A percentile compares a stretch with the other conserved stretches of the same genome.
Evolutionary conservation across 2,113 vertebrate genomes (phyloP).

Genomic region (Heterotilapia buettikoferi): DNA sequence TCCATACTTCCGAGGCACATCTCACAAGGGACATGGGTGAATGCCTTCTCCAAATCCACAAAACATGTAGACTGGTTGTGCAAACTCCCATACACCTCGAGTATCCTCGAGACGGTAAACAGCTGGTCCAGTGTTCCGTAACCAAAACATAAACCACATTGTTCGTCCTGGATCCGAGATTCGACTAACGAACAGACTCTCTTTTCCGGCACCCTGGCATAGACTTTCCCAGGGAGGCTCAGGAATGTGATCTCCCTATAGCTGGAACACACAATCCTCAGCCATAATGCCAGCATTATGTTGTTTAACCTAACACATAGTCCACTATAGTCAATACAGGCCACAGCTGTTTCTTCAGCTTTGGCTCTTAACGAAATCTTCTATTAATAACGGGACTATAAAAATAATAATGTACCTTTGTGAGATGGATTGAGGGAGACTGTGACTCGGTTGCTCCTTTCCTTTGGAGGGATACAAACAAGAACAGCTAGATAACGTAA

Average conservation of each 20-base stretch:
- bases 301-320: not conserved
- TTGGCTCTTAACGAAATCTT: not conserved
- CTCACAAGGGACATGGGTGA: fast-evolving
- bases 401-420: not conserved
- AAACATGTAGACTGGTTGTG: not conserved
- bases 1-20: not conserved
- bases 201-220: not conserved
- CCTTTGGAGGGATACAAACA: slow-evolving; percentile 39
- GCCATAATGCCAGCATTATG: not conserved
- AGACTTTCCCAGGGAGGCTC: not conserved
- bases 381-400: fast-evolving
- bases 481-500: slow-evolving; percentile 60
- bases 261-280: not conserved
- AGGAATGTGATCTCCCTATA: not conserved
- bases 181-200: not conserved
- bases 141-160: not conserved
- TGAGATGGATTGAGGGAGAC: not conserved
- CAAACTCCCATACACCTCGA: not conserved
- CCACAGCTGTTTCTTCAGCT: not conserved
- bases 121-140: not conserved
- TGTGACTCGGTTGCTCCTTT: not conserved
- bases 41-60: not conserved
- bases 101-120: not conserved
- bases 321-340: not conserved
- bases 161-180: not conserved